Conservation (phyloP, 2,797 vertebrate genomes). For the Melanogrammus aeglefinus region DNA sequence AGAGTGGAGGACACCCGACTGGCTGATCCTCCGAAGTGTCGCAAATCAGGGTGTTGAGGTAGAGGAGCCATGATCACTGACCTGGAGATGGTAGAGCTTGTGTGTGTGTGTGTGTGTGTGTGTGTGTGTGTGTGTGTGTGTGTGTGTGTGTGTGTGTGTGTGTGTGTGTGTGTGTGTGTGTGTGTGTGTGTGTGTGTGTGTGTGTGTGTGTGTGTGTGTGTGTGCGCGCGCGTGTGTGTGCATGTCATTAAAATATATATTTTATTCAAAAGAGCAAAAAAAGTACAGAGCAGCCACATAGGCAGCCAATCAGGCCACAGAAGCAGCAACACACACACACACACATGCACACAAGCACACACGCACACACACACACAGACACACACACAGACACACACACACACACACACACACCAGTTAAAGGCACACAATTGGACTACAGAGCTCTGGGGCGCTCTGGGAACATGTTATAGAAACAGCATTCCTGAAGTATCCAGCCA, state of each 20-base stretch:
- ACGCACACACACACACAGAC: conserved; percentile 6
- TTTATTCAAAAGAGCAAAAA: not conserved
- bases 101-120: conserved; percentile 7
- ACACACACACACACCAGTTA: conserved; percentile 22
- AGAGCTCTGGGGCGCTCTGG: conserved; percentile 27
- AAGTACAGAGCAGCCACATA: conserved; percentile 9
- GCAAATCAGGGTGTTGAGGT: conserved; percentile 4
- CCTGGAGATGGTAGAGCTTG: conserved; percentile 30
- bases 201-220: not conserved
- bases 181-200: not conserved
- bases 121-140: conserved; percentile 7
- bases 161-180: not conserved
- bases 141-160: conserved; percentile 13
- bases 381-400: conserved; percentile 24
- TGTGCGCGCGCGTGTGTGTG: not conserved
- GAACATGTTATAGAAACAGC: conserved; percentile 55
- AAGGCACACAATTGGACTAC: conserved; percentile 37
- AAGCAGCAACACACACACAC: not conserved
- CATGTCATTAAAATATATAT: not conserved
- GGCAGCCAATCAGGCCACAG: conserved; percentile 24
- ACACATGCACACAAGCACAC: not conserved
- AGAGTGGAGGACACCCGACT: conserved; percentile 30
- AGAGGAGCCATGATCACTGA: conserved; percentile 42
- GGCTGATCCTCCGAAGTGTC: conserved; percentile 20
- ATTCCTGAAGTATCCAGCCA: conserved; percentile 52